Evolutionary conservation across 53 echinoderm and acorn worm species (phyloP).

Genomic region (Temnopleurus reevesii): DNA sequence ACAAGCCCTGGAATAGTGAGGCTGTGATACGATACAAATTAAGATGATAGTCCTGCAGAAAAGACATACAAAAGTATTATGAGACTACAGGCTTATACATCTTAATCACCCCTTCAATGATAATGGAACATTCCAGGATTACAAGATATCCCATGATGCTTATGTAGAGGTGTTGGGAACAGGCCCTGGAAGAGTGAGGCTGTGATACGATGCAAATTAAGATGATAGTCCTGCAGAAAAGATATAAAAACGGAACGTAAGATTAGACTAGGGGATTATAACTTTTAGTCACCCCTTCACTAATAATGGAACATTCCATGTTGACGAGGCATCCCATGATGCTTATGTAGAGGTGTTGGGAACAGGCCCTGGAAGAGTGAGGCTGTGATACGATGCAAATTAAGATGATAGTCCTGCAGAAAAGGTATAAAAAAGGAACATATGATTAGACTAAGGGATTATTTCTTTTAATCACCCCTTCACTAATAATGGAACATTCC

Average conservation of each 20-base stretch:
- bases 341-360: slow-evolving; percentile 66
- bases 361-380: slow-evolving; percentile 57
- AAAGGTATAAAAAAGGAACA: not conserved
- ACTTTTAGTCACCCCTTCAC: slow-evolving; percentile 76
- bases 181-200: too few species aligned
- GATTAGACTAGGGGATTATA: too few species aligned
- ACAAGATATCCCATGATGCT: not conserved
- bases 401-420: slow-evolving; percentile 77
- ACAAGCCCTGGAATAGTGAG: slow-evolving; percentile 57
- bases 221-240: too few species aligned
- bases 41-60: slow-evolving; percentile 77
- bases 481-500: not conserved
- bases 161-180: too few species aligned
- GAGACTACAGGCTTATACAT: not conserved
- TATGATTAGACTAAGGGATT: not conserved
- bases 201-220: too few species aligned
- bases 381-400: slow-evolving; percentile 60
- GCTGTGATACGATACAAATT: slow-evolving; percentile 59
- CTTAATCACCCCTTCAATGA: too few species aligned
- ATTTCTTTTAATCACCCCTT: not conserved
- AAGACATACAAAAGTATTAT: not conserved
- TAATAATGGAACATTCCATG: not conserved
- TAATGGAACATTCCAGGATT: not conserved
- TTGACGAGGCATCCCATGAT: slow-evolving; percentile 68
- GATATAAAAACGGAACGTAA: too few species aligned